Base-by-base conservation (phyloP, 2,888 invertebrate genomes). In the Himalopsyche anomala region DNA sequence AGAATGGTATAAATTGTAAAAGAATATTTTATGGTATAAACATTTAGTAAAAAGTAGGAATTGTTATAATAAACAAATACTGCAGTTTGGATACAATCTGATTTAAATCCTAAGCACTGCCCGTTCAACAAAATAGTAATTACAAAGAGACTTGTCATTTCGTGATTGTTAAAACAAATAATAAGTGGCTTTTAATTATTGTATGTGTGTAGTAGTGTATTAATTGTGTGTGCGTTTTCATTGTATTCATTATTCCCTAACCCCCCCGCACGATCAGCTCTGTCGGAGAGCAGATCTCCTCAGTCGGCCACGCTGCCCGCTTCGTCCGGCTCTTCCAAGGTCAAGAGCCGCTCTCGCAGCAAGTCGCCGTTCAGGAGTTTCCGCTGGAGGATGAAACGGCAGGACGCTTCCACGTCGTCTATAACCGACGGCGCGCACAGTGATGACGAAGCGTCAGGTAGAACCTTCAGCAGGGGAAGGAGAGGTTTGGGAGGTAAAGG, bases 311-410 rank as follows among this genome's bases (percentile, higher is more conserved):
- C 91, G 62, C 90, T 91, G 19, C 90, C 91, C 88, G 90, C 90
- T 92, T 90, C 94, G 92, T 80, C 92, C 92, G 88, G 88, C 85
- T 93, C 93, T 89, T 89, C 90, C 90, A 94, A 94, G 93, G 94
- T 94, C 94, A 96, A 96, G 95, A 95, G 96, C 91, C 95, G 97
- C 90, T 97, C 98, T 90, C 95, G 98, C 90, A 98, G 98, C 94
- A 98, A 98, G 94, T 98, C 98, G 90, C 98, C 98, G 89, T 98
- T 98, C 95, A 94, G 97, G 91, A 97, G 97, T 93, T 97, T 97
- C 95, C 95, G 97, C 89, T 97, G 97, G 97, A 96, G 96, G 94
- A 97, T 97, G 91, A 95, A 96, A 89, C 94, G 95, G 92, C 92
- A 94, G 89, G 93, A 93, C 90, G 92, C 91, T 89, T 94, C 95